These are phyloP conservation scores for Micrasema longulum DNA, from an alignment of 1,140 invertebrate species.

Conservation along the genomic window DNA sequence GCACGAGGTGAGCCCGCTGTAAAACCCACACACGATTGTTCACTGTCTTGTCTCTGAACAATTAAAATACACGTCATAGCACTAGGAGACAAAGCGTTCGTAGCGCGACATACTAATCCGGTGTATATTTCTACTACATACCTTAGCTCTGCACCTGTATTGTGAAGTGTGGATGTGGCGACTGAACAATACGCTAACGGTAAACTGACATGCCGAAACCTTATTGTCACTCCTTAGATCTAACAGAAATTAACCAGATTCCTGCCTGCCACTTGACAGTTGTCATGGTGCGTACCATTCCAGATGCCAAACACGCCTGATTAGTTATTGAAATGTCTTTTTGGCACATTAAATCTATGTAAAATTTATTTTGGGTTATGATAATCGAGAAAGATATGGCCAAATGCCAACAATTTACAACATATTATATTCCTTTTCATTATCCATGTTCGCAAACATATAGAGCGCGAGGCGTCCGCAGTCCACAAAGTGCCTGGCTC, in stretches of 20 bases:
- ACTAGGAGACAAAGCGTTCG: slow-evolving; percentile 15
- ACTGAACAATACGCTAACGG: slow-evolving; percentile 7
- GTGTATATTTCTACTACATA: background rate
- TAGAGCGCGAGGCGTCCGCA: too few species aligned
- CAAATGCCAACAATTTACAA: too few species aligned
- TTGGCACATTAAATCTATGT: too few species aligned
- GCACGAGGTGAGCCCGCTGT: background rate
- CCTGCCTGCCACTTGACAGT: slow-evolving; percentile 1
- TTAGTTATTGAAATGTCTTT: too few species aligned
- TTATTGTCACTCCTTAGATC: slow-evolving; percentile 11
- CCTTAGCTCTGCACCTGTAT: slow-evolving; percentile 1
- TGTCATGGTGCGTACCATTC: background rate
- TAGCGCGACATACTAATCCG: background rate
- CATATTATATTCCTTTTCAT: too few species aligned
- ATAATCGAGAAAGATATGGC: too few species aligned
- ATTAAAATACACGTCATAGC: slow-evolving; percentile 1
- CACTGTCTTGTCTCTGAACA: slow-evolving; percentile 5
- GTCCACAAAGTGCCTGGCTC: too few species aligned
- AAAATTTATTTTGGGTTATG: too few species aligned
- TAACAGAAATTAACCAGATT: slow-evolving; percentile 13
- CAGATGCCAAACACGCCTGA: too few species aligned
- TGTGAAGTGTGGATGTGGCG: background rate
- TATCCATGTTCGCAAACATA: too few species aligned
- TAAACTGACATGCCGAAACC: slow-evolving; percentile 25
- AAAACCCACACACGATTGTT: slow-evolving; percentile 22